Base-by-base conservation (phyloP, 1,140 invertebrate genomes). In the Drosophila tsacasi region DNA sequence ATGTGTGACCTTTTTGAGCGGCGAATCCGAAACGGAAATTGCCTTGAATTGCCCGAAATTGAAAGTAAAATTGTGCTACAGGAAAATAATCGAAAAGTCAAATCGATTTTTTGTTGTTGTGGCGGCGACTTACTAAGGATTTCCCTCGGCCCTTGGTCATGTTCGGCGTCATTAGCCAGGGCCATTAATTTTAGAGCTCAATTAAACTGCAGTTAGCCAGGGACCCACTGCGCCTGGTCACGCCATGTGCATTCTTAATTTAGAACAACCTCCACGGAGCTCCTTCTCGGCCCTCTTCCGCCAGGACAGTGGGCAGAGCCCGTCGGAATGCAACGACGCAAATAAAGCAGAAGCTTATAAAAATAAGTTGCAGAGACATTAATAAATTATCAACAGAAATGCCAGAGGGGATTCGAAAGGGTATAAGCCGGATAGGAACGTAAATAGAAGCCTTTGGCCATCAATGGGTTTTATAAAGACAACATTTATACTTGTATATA, bases 1-100 rank as follows among this genome's bases (percentile, higher is more conserved):
- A 55, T 72, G 19, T 25, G 47, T 35, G 62, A 69, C 66, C 66
- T 69, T 69, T 68, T 69, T 69, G 40, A 17, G 25, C n/a, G 55
- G n/a, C 15, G n/a, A 63, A 62, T 35, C 40, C 27, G 27, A 63
- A 67, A 37, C 59, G 58, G 44, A 67, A 64, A 67, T 44, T 42
- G 40, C 57, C 58, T 62, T 62, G 21, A 66, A 66, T 66, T 37
- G 59, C 46, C 59, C 50, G 46, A 61, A 61, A 61, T 61, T 61
- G 46, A 55, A 61, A 61, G 59, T 61, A 55, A 61, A 61, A 61
- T 54, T 55, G 27, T 61, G 21, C 21, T n/a, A 7, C 32, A 37
- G 23, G 52, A 37, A 55, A 37, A 17, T 37, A 55, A 55, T 39
- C 32, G 32, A 23, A 55, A 44, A 15, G 12, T 13, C 27, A 1